Conservation (phyloP, 2,888 invertebrate species). For the Pinctada fucata region DNA sequence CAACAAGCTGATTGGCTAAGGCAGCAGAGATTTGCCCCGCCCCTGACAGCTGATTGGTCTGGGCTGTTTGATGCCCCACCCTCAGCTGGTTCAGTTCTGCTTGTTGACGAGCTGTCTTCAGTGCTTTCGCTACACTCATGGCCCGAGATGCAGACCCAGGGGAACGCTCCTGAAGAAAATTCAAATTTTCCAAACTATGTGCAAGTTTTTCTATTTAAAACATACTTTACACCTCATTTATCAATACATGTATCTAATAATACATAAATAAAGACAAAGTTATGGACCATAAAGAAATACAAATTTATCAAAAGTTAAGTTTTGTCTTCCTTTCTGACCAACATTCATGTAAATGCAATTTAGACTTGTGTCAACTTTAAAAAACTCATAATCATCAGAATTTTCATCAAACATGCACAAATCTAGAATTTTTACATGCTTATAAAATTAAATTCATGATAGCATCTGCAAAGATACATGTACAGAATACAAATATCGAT, state of each 20-base stretch:
- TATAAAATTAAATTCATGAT: too few relatives aligned
- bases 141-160: slow-evolving; percentile 33
- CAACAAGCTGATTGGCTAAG: slow-evolving; percentile 18
- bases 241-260: neutral
- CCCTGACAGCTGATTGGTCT: slow-evolving; percentile 11
- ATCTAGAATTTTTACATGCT: too few relatives aligned
- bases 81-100: slow-evolving; percentile 12
- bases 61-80: slow-evolving; percentile 9
- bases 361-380: too few relatives aligned
- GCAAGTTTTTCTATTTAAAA: neutral
- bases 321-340: too few relatives aligned
- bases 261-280: neutral
- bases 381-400: too few relatives aligned
- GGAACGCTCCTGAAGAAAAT: slow-evolving; percentile 18
- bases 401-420: too few relatives aligned
- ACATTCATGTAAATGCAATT: too few relatives aligned
- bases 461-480: too few relatives aligned
- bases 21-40: slow-evolving; percentile 17
- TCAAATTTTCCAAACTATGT: neutral
- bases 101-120: slow-evolving; percentile 41
- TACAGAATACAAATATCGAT: too few relatives aligned
- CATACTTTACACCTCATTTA: too few relatives aligned
- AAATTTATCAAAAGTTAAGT: neutral
- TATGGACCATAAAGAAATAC: neutral
- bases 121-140: slow-evolving; percentile 53